Percentiles rank a stretch among this genome's conserved stretches.
Conservation (phyloP, 2,113 vertebrate species). For the Cricetomys ansorgei region DNA sequence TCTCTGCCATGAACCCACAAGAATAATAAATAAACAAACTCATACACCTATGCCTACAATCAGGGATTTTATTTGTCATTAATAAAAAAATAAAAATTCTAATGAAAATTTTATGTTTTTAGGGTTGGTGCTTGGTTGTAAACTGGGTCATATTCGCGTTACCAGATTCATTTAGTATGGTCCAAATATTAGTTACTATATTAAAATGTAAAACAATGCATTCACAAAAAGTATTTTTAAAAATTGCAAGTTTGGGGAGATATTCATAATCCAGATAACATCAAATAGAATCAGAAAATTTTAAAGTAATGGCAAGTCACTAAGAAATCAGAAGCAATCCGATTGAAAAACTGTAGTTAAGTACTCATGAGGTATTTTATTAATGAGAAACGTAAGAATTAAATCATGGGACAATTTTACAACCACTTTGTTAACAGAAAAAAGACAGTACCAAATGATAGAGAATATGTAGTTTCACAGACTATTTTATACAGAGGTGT, state of each 20-base stretch:
- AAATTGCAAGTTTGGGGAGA: not conserved
- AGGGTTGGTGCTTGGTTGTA: not conserved
- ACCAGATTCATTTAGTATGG: not conserved
- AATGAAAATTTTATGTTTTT: not conserved
- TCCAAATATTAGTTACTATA: not conserved
- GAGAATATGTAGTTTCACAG: not conserved
- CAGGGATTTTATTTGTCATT: too few relatives aligned
- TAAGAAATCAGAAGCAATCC: too few relatives aligned
- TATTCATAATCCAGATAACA: not conserved
- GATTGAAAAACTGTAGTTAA: too few relatives aligned
- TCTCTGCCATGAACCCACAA: too few relatives aligned
- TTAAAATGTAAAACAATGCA: not conserved
- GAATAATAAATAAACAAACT: too few relatives aligned
- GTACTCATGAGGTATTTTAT: slow-evolving; percentile 3
- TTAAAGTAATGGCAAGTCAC: not conserved
- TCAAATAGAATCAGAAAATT: not conserved
- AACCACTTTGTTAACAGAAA: not conserved
- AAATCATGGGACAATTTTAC: not conserved
- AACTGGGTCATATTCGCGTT: not conserved
- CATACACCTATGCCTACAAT: too few relatives aligned
- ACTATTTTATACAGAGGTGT: not conserved
- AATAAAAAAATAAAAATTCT: not conserved
- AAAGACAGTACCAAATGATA: not conserved
- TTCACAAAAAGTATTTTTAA: not conserved
- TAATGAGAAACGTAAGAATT: not conserved